These are phyloP conservation scores for Hydrozoanthus tunicans DNA, from an alignment of 64 coral and sea anemone genomes.

Conservation along the genomic window DNA sequence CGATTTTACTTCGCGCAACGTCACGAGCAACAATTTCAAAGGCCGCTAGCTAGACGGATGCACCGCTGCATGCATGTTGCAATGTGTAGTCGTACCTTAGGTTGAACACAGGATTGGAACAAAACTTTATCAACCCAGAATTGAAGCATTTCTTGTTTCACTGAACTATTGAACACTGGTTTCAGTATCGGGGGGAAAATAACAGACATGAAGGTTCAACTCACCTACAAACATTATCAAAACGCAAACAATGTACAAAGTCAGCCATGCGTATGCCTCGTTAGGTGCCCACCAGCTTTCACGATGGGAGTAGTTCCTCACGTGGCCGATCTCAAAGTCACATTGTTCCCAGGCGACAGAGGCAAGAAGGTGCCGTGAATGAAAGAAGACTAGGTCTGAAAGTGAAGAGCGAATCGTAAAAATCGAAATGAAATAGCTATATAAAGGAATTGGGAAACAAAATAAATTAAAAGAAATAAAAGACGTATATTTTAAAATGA, in stretches of 20 bases:
- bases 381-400: conserved; percentile 51
- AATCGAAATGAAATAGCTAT: not conserved
- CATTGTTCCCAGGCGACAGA: conserved; percentile 93
- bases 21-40: too few relatives aligned
- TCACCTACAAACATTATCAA: conserved; percentile 97
- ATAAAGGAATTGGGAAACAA: too few relatives aligned
- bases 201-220: not conserved
- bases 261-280: conserved; percentile 83
- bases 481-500: not conserved
- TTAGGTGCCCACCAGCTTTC: conserved; percentile 59
- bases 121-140: too few relatives aligned
- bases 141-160: too few relatives aligned
- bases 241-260: conserved; percentile 79
- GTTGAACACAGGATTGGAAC: too few relatives aligned
- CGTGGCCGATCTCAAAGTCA: conserved; percentile 90
- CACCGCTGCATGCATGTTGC: too few relatives aligned
- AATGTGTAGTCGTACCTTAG: too few relatives aligned
- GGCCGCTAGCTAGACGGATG: too few relatives aligned
- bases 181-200: not conserved
- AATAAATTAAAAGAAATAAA: not conserved
- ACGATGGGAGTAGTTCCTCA: conserved; percentile 81
- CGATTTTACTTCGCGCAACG: too few relatives aligned
- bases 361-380: conserved; percentile 77
- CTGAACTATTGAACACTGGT: not conserved
- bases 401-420: not conserved